Evolutionary conservation across 1,140 invertebrate species (phyloP).

Genomic region (Odontomachus brunneus): DNA sequence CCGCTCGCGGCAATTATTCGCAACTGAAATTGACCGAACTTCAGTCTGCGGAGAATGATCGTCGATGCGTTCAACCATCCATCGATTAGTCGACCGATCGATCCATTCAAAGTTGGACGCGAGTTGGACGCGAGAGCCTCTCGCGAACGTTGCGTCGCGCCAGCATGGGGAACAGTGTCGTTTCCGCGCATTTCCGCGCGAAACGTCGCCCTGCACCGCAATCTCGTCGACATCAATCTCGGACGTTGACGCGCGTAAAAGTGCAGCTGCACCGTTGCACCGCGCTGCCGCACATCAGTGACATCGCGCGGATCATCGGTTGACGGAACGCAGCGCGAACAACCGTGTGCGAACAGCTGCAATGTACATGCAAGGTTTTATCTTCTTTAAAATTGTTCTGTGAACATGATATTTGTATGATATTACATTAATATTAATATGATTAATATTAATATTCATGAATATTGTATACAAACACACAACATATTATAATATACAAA

Average conservation of each 20-base stretch:
- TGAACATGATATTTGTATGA: too few relatives aligned
- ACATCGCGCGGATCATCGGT: not conserved
- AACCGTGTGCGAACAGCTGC: not conserved
- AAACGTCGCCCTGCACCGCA: slow-evolving; percentile 2
- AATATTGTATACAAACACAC: too few relatives aligned
- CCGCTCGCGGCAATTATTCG: not conserved
- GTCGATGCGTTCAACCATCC: too few relatives aligned
- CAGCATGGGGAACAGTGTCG: not conserved
- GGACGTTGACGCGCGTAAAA: slow-evolving; percentile 33
- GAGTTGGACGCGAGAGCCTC: too few relatives aligned
- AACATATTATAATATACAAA: too few relatives aligned
- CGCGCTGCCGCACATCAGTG: not conserved
- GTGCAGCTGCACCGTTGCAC: slow-evolving; percentile 22
- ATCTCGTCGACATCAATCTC: slow-evolving; percentile 52
- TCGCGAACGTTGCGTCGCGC: not conserved
- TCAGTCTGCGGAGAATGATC: not conserved
- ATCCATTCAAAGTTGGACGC: not conserved
- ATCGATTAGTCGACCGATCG: not conserved
- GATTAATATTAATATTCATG: too few relatives aligned
- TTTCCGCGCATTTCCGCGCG: not conserved
- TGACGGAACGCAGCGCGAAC: not conserved
- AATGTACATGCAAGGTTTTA: not conserved
- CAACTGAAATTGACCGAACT: not conserved
- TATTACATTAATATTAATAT: too few relatives aligned
- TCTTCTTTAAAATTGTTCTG: too few relatives aligned